Evolutionary conservation across 2,113 vertebrate species (phyloP).

Genomic region (Elachura formosa): DNA sequence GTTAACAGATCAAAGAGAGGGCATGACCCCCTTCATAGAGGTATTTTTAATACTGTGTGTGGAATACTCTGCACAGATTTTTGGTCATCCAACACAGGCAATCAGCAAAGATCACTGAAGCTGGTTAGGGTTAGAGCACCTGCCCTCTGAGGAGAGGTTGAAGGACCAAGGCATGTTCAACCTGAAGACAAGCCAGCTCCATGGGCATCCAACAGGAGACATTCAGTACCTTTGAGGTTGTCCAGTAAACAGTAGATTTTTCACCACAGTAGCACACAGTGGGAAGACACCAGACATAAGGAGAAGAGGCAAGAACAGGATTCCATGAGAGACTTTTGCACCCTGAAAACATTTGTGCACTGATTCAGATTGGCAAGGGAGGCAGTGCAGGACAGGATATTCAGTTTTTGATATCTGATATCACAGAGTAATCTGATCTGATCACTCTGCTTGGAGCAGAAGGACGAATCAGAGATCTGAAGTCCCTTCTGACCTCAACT

Average conservation of each 20-base stretch:
- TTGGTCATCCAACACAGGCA: not conserved
- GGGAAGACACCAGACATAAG: not conserved
- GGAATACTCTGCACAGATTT: not conserved
- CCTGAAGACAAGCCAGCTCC: not conserved
- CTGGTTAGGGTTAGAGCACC: not conserved
- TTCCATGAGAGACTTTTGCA: not conserved
- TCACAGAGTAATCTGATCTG: not conserved
- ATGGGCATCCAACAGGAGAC: not conserved
- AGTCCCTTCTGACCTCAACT: not conserved
- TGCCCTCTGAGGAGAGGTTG: not conserved
- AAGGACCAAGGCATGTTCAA: not conserved
- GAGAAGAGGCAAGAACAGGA: not conserved
- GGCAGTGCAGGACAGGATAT: not conserved
- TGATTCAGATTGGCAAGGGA: not conserved
- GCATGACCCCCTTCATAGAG: not conserved
- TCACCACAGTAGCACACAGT: not conserved
- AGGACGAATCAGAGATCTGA: not conserved
- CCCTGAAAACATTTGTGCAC: not conserved
- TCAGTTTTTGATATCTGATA: not conserved
- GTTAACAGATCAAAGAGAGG: not conserved
- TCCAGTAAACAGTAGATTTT: not conserved
- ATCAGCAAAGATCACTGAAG: not conserved
- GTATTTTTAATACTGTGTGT: rapidly evolving
- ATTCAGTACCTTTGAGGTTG: not conserved
- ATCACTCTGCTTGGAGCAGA: not conserved